A percentile compares a stretch with the other conserved stretches of the same genome.
These are phyloP conservation scores for Steinernema hermaphroditum DNA, from an alignment of 2,888 invertebrate species.

Conservation along the genomic window DNA sequence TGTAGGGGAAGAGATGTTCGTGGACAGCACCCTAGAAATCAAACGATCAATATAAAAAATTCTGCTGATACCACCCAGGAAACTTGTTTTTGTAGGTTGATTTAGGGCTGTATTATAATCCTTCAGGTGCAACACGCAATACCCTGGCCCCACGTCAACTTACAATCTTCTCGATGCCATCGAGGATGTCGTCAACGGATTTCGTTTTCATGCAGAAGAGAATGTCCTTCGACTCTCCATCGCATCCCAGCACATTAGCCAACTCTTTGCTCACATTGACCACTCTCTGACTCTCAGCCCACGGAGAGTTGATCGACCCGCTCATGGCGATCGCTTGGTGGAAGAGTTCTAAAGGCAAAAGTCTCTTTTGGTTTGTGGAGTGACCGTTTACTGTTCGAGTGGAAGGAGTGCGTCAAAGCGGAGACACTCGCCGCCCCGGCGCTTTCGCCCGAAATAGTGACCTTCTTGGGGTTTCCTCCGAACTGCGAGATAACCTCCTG, in stretches of 20 bases:
- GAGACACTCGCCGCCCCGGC: conserved; percentile 31
- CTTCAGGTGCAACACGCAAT: too few relatives aligned
- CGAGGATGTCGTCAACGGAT: conserved; percentile 48
- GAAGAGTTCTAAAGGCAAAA: conserved; percentile 47
- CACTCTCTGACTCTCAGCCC: conserved; percentile 45
- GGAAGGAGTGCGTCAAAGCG: conserved; percentile 29
- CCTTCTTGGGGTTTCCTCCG: conserved; percentile 32
- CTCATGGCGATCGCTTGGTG: conserved; percentile 51
- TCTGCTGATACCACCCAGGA: too few relatives aligned
- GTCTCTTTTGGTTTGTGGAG: not conserved
- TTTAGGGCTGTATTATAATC: too few relatives aligned
- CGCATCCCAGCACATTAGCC: conserved; percentile 33
- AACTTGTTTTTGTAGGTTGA: too few relatives aligned
- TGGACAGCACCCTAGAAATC: conserved; percentile 34
- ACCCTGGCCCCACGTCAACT: too few relatives aligned
- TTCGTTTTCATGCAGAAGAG: conserved; percentile 49
- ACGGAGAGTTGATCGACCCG: conserved; percentile 51
- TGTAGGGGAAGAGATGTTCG: conserved; percentile 31
- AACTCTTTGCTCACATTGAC: conserved; percentile 42
- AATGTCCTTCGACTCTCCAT: conserved; percentile 42
- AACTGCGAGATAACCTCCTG: conserved; percentile 34
- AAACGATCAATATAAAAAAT: too few relatives aligned
- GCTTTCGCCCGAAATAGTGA: conserved; percentile 41
- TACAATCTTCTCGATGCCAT: conserved; percentile 53
- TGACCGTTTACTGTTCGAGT: conserved; percentile 25